Evolutionary conservation across 2,888 invertebrate genomes (phyloP).

Genomic region (Platycnemis pennipes): DNA sequence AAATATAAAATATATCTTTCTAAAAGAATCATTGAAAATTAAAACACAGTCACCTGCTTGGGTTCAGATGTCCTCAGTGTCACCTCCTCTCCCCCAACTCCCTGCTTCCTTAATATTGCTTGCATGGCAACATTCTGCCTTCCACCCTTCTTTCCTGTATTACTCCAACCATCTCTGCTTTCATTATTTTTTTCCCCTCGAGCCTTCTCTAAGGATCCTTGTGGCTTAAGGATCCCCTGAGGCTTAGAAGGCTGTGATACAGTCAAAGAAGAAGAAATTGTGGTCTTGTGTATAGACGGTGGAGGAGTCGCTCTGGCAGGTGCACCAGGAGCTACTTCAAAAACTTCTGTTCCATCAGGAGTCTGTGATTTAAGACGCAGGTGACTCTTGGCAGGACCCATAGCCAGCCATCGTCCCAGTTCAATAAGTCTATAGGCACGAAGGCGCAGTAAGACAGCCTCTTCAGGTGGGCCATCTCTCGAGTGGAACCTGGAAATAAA

Average conservation of each 20-base stretch:
- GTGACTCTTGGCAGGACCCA: slow-evolving; percentile 30
- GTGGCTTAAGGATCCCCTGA: slow-evolving; percentile 86
- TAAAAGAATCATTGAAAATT: no score
- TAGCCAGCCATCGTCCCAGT: slow-evolving; percentile 34
- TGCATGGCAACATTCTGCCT: slow-evolving; percentile 69
- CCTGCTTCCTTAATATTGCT: slow-evolving; percentile 62
- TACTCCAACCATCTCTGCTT: slow-evolving; percentile 73
- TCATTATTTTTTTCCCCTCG: slow-evolving; percentile 79
- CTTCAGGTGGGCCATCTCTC: slow-evolving; percentile 51
- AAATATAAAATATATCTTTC: no score
- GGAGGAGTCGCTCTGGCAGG: slow-evolving; percentile 33
- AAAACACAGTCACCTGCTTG: slow-evolving; percentile 73
- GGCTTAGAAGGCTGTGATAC: slow-evolving; percentile 28
- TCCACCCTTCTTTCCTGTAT: slow-evolving; percentile 78
- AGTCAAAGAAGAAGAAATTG: not conserved
- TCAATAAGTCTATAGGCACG: slow-evolving; percentile 23
- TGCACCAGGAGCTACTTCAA: slow-evolving; percentile 60
- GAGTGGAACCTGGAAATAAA: slow-evolving; percentile 38
- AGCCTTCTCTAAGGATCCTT: slow-evolving; percentile 86
- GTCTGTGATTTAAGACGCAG: slow-evolving; percentile 29
- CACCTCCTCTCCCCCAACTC: slow-evolving; percentile 48
- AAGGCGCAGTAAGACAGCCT: not conserved
- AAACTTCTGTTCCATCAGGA: slow-evolving; percentile 25
- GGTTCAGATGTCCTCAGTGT: slow-evolving; percentile 71
- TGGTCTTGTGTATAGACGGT: slow-evolving; percentile 1